Percentiles rank a stretch among this genome's conserved stretches.
Evolutionary conservation across 2,888 invertebrate species (phyloP).

Genomic region (Ormyrus thymus): DNA sequence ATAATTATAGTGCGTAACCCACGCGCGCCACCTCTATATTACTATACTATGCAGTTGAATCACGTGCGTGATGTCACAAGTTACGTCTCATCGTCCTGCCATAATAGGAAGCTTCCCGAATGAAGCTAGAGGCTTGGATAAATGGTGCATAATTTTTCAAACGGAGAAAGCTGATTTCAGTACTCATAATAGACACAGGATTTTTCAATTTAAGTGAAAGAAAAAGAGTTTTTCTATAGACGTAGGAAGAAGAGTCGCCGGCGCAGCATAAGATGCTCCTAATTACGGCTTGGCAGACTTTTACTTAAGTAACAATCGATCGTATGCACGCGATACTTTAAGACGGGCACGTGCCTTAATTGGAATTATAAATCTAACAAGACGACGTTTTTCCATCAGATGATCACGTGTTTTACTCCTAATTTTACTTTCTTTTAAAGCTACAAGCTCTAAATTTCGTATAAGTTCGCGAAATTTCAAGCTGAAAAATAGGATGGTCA

Average conservation of each 20-base stretch:
- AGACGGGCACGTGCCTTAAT: slow-evolving; percentile 30
- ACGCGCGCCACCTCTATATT: slow-evolving; percentile 8
- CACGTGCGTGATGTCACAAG: slow-evolving; percentile 45
- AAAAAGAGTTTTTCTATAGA: neutral
- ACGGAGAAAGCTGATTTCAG: too few species aligned
- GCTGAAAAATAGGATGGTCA: slow-evolving; percentile 8
- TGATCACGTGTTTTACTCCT: neutral
- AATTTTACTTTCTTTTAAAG: neutral
- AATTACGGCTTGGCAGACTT: slow-evolving; percentile 71
- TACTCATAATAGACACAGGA: too few species aligned
- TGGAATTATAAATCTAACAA: slow-evolving; percentile 6
- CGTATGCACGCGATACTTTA: neutral
- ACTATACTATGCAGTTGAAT: slow-evolving; percentile 42
- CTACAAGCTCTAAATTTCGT: neutral
- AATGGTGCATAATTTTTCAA: too few species aligned
- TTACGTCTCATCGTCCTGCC: slow-evolving; percentile 43
- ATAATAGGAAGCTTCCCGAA: slow-evolving; percentile 50
- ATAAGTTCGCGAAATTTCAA: neutral
- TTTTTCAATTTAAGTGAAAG: too few species aligned
- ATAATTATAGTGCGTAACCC: slow-evolving; percentile 6
- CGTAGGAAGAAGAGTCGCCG: slow-evolving; percentile 12
- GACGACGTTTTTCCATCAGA: slow-evolving; percentile 5
- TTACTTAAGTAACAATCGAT: slow-evolving; percentile 58
- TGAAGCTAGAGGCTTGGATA: too few species aligned
- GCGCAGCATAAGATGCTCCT: slow-evolving; percentile 58